Evolutionary conservation across 1,140 invertebrate species (phyloP).

Genomic region (Uloborus diversus): DNA sequence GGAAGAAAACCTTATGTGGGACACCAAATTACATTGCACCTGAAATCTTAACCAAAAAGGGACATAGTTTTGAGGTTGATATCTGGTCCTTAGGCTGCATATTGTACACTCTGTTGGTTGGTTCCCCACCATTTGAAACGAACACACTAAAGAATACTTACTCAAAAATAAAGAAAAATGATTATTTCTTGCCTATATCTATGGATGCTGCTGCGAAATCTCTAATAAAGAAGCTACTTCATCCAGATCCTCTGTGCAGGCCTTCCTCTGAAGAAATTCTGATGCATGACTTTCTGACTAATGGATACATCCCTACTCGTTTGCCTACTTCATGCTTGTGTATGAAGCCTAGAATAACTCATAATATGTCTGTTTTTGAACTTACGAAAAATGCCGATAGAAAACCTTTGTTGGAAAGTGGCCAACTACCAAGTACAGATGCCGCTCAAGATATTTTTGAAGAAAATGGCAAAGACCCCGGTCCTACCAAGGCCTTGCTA

Average conservation of each 20-base stretch:
- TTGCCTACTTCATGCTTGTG: constrained; percentile 90
- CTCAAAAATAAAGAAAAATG: constrained; percentile 71
- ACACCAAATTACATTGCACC: constrained; percentile 78
- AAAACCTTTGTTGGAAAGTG: neutral
- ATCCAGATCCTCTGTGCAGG: constrained; percentile 69
- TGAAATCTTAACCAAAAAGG: constrained; percentile 73
- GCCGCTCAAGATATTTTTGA: constrained; percentile 11
- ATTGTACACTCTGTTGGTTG: constrained; percentile 75
- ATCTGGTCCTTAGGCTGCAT: constrained; percentile 69
- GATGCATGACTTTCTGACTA: constrained; percentile 65
- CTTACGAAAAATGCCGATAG: constrained; percentile 2
- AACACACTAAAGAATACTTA: constrained; percentile 73
- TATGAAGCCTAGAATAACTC: constrained; percentile 82
- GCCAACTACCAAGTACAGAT: constrained; percentile 11
- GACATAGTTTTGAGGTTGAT: constrained; percentile 75
- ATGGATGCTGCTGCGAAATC: constrained; percentile 67
- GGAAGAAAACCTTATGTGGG: constrained; percentile 79
- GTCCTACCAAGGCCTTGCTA: neutral
- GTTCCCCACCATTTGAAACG: constrained; percentile 77
- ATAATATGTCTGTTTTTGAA: constrained; percentile 54
- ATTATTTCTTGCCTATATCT: constrained; percentile 71
- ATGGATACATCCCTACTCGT: constrained; percentile 81
- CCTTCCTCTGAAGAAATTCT: constrained; percentile 71
- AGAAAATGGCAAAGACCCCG: neutral
- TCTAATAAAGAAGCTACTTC: constrained; percentile 71